Conservation (phyloP, 2,113 vertebrate genomes). For the Mola mola region DNA sequence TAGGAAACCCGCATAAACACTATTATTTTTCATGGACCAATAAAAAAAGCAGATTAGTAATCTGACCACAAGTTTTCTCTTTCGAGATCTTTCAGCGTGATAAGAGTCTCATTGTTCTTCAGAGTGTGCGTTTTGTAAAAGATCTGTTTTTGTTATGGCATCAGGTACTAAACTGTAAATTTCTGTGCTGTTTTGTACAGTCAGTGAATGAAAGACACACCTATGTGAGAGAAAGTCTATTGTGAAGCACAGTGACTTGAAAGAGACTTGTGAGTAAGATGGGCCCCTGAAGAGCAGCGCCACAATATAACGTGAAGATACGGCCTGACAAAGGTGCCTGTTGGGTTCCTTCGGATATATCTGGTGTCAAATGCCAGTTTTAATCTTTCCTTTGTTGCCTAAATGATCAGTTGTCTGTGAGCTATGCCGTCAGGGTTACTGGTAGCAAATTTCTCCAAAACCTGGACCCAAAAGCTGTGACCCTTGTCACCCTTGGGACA, state of each 20-base stretch:
- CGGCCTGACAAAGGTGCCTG: conserved; percentile 48
- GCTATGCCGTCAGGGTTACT: conserved; percentile 37
- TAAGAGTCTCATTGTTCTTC: conserved; percentile 41
- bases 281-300: conserved; percentile 45
- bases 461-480: conserved; percentile 8
- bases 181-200: conserved; percentile 46
- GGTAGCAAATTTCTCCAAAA: conserved; percentile 24
- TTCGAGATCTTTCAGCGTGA: conserved; percentile 40
- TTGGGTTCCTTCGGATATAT: conserved; percentile 61
- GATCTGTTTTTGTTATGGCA: conserved; percentile 61
- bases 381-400: conserved; percentile 59
- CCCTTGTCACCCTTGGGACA: conserved; percentile 7
- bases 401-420: conserved; percentile 54
- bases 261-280: conserved; percentile 29
- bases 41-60: conserved; percentile 34
- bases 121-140: conserved; percentile 33
- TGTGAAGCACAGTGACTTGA: conserved; percentile 56
- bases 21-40: conserved; percentile 2
- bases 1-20: conserved; percentile 28
- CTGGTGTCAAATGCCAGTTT: conserved; percentile 70
- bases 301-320: conserved; percentile 51
- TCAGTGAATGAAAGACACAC: conserved; percentile 65
- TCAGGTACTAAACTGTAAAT: conserved; percentile 48
- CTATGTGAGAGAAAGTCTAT: conserved; percentile 64
- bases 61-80: conserved; percentile 37